A percentile compares a stretch with the other conserved stretches of the same genome.
These are phyloP conservation scores for Atractosteus spatula DNA, from an alignment of 2,113 vertebrate species.

Conservation along the genomic window DNA sequence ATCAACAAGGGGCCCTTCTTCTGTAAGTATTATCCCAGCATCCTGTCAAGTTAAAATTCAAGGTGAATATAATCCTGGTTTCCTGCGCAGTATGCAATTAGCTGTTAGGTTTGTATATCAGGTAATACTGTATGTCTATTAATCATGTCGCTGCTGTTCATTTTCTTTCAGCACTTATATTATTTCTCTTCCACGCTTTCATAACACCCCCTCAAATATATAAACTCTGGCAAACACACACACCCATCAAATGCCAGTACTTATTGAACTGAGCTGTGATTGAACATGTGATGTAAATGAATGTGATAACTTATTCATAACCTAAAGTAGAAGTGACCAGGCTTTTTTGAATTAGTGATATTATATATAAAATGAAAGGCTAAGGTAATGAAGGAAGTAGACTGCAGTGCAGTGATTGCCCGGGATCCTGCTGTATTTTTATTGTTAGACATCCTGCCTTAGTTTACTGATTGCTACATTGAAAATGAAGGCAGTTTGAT, in stretches of 20 bases:
- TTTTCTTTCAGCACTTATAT: too few relatives aligned
- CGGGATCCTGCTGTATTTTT: background rate
- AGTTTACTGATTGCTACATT: slow-evolving; percentile 11
- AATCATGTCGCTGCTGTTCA: slow-evolving; percentile 1
- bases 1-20: background rate
- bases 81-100: background rate
- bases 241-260: background rate
- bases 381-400: background rate
- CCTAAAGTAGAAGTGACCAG: background rate
- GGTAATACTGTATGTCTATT: background rate
- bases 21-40: background rate
- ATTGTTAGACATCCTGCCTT: background rate
- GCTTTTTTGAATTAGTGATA: background rate
- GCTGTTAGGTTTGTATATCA: background rate
- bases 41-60: background rate
- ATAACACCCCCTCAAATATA: background rate
- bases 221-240: background rate
- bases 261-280: background rate
- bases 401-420: background rate
- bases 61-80: background rate
- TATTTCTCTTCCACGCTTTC: background rate
- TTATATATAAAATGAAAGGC: too few relatives aligned
- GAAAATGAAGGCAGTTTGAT: background rate
- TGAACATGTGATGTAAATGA: slow-evolving; percentile 2
- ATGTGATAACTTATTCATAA: slow-evolving; percentile 1